Percentiles rank a stretch among this genome's conserved stretches.
These are phyloP conservation scores for Synchiropus splendidus DNA, from an alignment of 2,113 vertebrate genomes.

Conservation along the genomic window DNA sequence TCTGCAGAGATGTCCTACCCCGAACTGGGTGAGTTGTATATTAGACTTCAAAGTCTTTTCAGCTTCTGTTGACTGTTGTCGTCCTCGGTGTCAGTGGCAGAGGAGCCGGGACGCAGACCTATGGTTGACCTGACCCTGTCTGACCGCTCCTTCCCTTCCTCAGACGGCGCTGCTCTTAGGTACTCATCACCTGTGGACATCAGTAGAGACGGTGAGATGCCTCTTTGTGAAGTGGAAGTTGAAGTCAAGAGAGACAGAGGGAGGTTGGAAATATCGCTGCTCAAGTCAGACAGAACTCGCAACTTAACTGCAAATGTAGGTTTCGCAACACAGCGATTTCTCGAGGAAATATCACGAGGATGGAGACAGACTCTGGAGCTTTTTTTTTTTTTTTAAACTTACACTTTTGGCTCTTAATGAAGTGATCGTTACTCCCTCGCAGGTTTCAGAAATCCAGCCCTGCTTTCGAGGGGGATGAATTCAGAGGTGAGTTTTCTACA, in stretches of 20 bases:
- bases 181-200: slow-evolving; percentile 49
- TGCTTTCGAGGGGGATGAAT: slow-evolving; percentile 47
- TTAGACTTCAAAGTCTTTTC: too few relatives aligned
- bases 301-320: too few relatives aligned
- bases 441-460: slow-evolving; percentile 47
- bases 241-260: too few relatives aligned
- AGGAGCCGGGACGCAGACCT: slow-evolving; percentile 19
- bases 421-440: not conserved
- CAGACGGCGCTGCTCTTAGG: slow-evolving; percentile 43
- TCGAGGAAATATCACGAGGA: too few relatives aligned
- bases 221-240: not conserved
- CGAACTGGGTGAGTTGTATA: slow-evolving; percentile 55
- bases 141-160: slow-evolving; percentile 45
- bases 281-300: too few relatives aligned
- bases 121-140: slow-evolving; percentile 52
- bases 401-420: not conserved
- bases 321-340: too few relatives aligned
- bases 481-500: slow-evolving; percentile 47
- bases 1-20: slow-evolving; percentile 58
- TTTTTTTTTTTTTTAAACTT: not conserved
- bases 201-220: slow-evolving; percentile 52
- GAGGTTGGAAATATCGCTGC: too few relatives aligned
- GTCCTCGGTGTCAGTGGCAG: slow-evolving; percentile 44
- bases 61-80: not conserved
- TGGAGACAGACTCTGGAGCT: too few relatives aligned